These are phyloP conservation scores for Rhinoderma darwinii DNA, from an alignment of 2,113 vertebrate species.

Conservation along the genomic window DNA sequence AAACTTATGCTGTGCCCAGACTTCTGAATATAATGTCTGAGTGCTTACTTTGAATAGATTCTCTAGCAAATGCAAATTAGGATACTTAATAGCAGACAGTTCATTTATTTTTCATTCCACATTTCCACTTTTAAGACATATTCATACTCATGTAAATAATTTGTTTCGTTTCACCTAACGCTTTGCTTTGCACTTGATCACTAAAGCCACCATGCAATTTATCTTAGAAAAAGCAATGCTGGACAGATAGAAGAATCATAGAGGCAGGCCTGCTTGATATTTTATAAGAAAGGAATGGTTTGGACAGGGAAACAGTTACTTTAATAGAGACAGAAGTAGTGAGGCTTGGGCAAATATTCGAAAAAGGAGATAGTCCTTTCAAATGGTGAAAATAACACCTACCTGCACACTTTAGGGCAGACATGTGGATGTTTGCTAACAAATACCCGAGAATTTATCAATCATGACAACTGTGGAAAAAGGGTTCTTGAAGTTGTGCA, in stretches of 20 bases:
- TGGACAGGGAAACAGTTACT: too few relatives aligned
- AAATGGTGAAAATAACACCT: too few relatives aligned
- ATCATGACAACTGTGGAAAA: too few relatives aligned
- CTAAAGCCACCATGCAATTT: background rate
- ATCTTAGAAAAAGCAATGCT: background rate
- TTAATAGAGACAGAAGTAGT: too few relatives aligned
- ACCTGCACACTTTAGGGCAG: too few relatives aligned
- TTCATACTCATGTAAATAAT: background rate
- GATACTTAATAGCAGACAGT: background rate
- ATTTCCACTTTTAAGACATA: background rate
- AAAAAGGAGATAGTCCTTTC: too few relatives aligned
- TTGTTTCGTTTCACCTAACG: background rate
- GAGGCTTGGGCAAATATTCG: too few relatives aligned
- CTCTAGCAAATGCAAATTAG: background rate
- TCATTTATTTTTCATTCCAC: background rate
- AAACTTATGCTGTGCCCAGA: background rate
- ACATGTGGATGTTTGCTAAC: too few relatives aligned
- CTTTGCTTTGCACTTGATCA: background rate
- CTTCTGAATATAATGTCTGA: slow-evolving; percentile 19
- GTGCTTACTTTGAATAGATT: slow-evolving; percentile 1
- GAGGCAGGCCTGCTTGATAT: background rate
- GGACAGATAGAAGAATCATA: background rate
- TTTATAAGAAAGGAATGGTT: too few relatives aligned
- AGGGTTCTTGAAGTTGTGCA: too few relatives aligned
- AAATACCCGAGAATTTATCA: too few relatives aligned